Evolutionary conservation across 2,888 invertebrate genomes (phyloP), one percentile per base, ranked within the genome.

Genomic region (Eupithecia inturbata): DNA sequence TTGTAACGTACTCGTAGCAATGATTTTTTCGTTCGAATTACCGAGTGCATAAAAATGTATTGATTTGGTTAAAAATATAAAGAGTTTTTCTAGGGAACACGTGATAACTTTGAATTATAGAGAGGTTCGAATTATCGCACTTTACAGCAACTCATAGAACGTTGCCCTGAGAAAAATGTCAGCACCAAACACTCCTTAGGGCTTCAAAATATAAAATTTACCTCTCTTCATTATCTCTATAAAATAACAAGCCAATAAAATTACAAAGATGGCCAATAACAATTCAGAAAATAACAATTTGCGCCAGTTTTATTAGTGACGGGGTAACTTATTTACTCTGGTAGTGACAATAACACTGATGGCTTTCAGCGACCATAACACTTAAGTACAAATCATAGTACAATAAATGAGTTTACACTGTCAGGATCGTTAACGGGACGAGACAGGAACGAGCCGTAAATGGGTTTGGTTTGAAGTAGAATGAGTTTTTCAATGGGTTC

Each of bases 201-300:
- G 12, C 12, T 12, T 39, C 39, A 14, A 39, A 39, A 39, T 19
- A 49, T 16, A 7, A 22, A 10, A 22, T 22, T 10, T 22, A n/a
- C 22, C n/a, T 22, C 53, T 53, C 16, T 53, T n/a, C n/a, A 22
- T 53, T 10, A 22, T 53, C 49, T 57, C 16, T 64, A 36, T 45
- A 66, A 57, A 19, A 69, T 22, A 70, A 67, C 31, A 70, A 62
- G 39, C 22, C 66, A 31, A 64, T 39, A 73, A 70, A 71, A 63
- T 64, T 28, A 64, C 49, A 45, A 67, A 22, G 31, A 70, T 73
- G 45, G 68, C 36, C 60, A 68, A 66, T 64, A 68, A 71, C 70
- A 74, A 31, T 64, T 53, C 67, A 16, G 64, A 57, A n/a, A 69
- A 73, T 62, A 19, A 62, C 63, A 64, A 36, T n/a, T 64, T 33